Base-by-base conservation (phyloP, 2,888 invertebrate species). In the Mesorhabditis spiculigera region DNA sequence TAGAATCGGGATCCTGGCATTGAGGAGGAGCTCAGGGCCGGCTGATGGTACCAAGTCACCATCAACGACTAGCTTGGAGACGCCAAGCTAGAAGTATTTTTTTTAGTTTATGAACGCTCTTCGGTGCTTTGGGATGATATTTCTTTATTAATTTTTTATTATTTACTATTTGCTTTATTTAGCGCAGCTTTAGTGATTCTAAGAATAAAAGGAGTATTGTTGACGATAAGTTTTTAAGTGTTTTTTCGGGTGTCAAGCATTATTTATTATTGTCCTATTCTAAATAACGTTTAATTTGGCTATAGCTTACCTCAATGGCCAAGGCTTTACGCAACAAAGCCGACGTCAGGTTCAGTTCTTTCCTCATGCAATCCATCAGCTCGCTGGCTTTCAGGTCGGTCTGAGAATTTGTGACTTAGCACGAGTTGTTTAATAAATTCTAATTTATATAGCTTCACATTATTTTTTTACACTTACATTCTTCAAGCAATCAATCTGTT, bases 1-100 rank as follows among this genome's bases (percentile, higher is more conserved):
- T 72, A 86, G 73, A 42, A 86, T 76, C 3, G 86, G 86, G 42
- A 86, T 74, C 10, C 79, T 75, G 5, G 86, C 82, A 6, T 78
- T 75, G 13, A 70, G 66, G 16, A 81, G 75, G 44, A 85, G 72
- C 42, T 78, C 75, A 3, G 69, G 68, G 4, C 82, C 82, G 8
- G 80, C 73, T 13, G 76, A 68, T 6, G 83, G 79, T 10, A 86
- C 79, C 65, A 86, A 73, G 58, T 86, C 83, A n/a, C 80, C 81
- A 72, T 86, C 86, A 3, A 86, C 82, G 0, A 86, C 79, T 75
- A 85, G 81, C 76, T 84, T 85, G 6, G 86, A 83, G 4, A 85
- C 83, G 6, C 84, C 85, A n/a, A 85, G 75, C 78, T 84, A 68
- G 43, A 73, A 73, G 13, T 44, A 28, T 5, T 43, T 13, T n/a